These are phyloP conservation scores for Gadopsis marmoratus DNA, from an alignment of 2,797 vertebrate genomes.

Conservation along the genomic window DNA sequence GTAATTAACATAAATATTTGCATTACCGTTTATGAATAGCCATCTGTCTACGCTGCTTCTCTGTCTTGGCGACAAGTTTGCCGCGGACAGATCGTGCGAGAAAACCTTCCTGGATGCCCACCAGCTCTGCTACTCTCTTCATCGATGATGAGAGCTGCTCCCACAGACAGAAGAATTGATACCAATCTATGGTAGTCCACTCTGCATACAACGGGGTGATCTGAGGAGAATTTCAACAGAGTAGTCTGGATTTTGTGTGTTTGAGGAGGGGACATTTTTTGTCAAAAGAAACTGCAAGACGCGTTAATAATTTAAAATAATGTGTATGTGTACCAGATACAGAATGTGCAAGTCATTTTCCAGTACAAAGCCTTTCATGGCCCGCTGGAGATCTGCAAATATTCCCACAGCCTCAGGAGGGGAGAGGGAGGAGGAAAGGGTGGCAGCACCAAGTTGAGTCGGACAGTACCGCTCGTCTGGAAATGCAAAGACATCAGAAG, in stretches of 20 bases:
- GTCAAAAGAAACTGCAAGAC: neutral
- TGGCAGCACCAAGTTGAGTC: conserved; percentile 94
- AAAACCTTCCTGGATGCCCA: conserved; percentile 96
- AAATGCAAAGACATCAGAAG: conserved; percentile 26
- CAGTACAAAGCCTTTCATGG: conserved; percentile 98
- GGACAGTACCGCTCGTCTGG: conserved; percentile 89
- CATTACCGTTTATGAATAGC: conserved; percentile 94
- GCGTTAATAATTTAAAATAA: neutral
- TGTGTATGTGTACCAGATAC: conserved; percentile 88
- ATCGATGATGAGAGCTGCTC: conserved; percentile 94
- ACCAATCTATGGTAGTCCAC: conserved; percentile 97
- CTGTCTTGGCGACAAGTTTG: conserved; percentile 92
- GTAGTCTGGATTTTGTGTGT: neutral
- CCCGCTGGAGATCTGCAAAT: conserved; percentile 97
- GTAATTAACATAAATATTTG: neutral
- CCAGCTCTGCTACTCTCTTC: conserved; percentile 96
- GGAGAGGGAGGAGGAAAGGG: conserved; percentile 95
- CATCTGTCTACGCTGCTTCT: conserved; percentile 95
- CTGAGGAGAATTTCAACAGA: conserved; percentile 73
- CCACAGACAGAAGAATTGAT: conserved; percentile 97
- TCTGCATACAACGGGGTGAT: conserved; percentile 95
- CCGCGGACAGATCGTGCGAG: conserved; percentile 94
- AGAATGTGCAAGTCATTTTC: conserved; percentile 97
- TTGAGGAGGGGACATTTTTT: neutral
- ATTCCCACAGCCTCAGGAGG: conserved; percentile 94